These are phyloP conservation scores for Magallana angulata DNA, from an alignment of 1,140 invertebrate genomes.

Conservation along the genomic window DNA sequence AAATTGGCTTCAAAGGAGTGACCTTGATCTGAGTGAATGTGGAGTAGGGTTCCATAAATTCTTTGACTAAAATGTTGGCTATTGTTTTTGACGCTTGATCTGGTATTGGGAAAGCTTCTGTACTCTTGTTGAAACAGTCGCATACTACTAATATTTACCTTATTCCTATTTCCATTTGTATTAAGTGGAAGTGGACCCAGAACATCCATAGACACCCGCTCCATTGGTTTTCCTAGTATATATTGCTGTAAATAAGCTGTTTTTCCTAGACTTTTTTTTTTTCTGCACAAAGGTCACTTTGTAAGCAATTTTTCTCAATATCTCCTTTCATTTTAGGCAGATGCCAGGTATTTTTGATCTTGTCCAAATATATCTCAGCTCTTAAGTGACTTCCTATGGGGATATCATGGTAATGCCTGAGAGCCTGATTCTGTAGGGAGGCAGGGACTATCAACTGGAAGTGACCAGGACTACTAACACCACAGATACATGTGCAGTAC, in stretches of 20 bases:
- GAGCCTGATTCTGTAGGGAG: too few species aligned
- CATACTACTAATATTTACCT: constrained; percentile 1
- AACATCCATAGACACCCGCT: constrained; percentile 56
- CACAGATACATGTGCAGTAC: too few species aligned
- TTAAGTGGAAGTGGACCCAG: constrained; percentile 61
- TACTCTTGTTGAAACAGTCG: constrained; percentile 54
- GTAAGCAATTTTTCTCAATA: constrained; percentile 23
- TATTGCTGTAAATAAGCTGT: constrained; percentile 46
- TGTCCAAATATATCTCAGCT: too few species aligned
- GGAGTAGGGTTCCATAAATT: constrained; percentile 41
- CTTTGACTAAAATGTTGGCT: constrained; percentile 8
- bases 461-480: too few species aligned
- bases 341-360: too few species aligned
- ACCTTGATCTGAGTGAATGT: constrained; percentile 55
- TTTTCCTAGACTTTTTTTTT: constrained; percentile 44
- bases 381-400: too few species aligned
- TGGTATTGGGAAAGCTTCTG: constrained; percentile 49
- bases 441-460: too few species aligned
- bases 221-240: constrained; percentile 48
- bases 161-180: constrained; percentile 58
- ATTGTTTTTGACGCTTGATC: constrained; percentile 44
- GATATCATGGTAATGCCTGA: too few species aligned
- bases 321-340: background rate
- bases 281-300: constrained; percentile 4
- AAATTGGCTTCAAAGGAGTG: constrained; percentile 53